Evolutionary conservation across 2,797 vertebrate genomes (phyloP), one percentile per base, ranked within the genome.

Genomic region (Tangara arthus): DNA sequence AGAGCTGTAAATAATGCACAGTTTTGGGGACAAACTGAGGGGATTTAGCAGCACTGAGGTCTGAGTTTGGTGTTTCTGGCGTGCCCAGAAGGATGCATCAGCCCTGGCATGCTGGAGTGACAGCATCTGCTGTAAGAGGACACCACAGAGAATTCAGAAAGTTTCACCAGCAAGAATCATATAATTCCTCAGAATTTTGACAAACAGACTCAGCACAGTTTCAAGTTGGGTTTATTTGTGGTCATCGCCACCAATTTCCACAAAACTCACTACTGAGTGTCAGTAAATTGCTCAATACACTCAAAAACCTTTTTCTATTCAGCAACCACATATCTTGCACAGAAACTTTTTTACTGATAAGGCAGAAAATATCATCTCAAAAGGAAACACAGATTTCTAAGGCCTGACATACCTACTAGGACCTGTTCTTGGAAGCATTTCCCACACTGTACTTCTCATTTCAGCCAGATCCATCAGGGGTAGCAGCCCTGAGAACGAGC

Each of bases 221-320:
- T 93, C 87, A 39, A 32, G 44, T 64, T 56, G 76, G 72, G 53
- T 97, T 97, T 95, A 95, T 93, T 96, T 96, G 71, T 70, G 82
- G 84, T 78, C 80, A 95, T 42, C 39, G 30, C 84, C 81, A 60
- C 47, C 50, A 47, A 22, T 87, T 95, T 85, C 83, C 82, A 95
- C 87, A 81, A 87, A 89, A 37, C 60, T 75, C 46, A 46, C 44
- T 89, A 10, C 64, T 24, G 39, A n/a, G 75, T 92, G 86, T 89
- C 95, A 92, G 94, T 75, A 95, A 94, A 89, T 94, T 57, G 57
- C 90, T 83, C 27, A 39, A 35, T 1, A 26, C 39, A 17, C 8
- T 14, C 26, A 37, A 30, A 16, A 81, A 61, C 27, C 2, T 89
- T 75, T 71, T 68, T 49, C 71, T 85, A 2, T 93, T 92, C 79